phyloP scores from a whole-genome alignment of 2,888 invertebrate species.

The Merodon equestris region DNA sequence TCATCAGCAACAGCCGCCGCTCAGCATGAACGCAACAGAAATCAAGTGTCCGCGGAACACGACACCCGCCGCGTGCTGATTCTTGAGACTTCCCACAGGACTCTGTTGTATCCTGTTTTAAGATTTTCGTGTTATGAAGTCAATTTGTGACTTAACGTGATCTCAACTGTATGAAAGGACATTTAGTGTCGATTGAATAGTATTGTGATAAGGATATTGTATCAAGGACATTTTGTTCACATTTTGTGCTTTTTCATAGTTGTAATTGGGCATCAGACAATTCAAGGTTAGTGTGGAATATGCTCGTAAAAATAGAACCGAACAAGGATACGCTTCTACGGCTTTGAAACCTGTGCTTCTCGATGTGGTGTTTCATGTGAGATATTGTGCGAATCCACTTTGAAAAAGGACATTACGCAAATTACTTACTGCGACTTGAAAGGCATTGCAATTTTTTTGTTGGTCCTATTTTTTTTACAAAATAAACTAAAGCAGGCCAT shows the following conservation, averaged over 20 bases:
- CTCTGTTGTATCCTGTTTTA: too few relatives aligned
- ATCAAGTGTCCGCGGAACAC: slow-evolving; percentile 67
- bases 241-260: too few relatives aligned
- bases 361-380: too few relatives aligned
- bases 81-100: slow-evolving; percentile 37
- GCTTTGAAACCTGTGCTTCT: neutral
- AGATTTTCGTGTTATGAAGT: too few relatives aligned
- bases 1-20: slow-evolving; percentile 65
- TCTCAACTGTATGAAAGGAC: neutral
- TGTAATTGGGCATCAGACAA: slow-evolving; percentile 12
- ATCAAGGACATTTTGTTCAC: too few relatives aligned
- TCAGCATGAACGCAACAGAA: slow-evolving; percentile 40
- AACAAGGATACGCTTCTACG: neutral
- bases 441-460: too few relatives aligned
- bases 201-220: slow-evolving; percentile 19
- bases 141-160: too few relatives aligned
- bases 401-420: slow-evolving; percentile 38
- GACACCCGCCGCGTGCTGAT: slow-evolving; percentile 55
- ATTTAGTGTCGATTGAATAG: neutral
- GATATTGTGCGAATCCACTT: too few relatives aligned
- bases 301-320: neutral
- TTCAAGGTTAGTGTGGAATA: slow-evolving; percentile 41
- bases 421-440: slow-evolving; percentile 27
- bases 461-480: too few relatives aligned
- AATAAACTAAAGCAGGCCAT: too few relatives aligned